Evolutionary conservation across 2,113 vertebrate species (phyloP), one percentile per base, ranked within the genome.

Genomic region (Phoxinus phoxinus): DNA sequence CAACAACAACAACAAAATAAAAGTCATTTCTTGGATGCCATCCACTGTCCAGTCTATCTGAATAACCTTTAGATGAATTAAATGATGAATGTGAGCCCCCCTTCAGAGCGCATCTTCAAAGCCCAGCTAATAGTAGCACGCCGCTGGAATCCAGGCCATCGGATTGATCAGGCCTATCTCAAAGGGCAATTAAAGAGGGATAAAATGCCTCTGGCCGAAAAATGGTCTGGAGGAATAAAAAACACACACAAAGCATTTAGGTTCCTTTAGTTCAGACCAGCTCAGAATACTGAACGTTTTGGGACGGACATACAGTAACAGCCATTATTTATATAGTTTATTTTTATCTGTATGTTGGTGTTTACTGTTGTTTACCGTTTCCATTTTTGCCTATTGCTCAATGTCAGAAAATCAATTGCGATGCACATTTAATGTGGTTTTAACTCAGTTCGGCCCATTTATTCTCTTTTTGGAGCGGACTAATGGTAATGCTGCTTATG

Each of bases 41-140:
- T 86, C 37, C 84, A 67, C 69, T 67, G 78, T 48, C 80, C 73
- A 8, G 85, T 88, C 88, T 88, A 89, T 92, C 90, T 89, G 87
- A 91, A 89, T 91, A 91, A 91, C 91, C 88, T 92, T 92, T 91
- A 92, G 88, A 91, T 91, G 88, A 92, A 91, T 92, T 87, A 83
- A 61, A 86, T 78, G 86, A 82, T 82, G 77, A 83, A 89, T 87
- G 87, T 30, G 88, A 75, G 84, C 46, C 88, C 87, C 61, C 87
- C 86, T 80, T 51, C 56, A 59, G 85, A 79, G 67, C 73, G 27
- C 84, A 84, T 85, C 89, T 90, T 91, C 89, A 92, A 91, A 91
- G 87, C 84, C 75, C 48, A 83, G 85, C 79, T 87, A 86, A 88
- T 89, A 81, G 89, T 73, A 81, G 76, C 77, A 56, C 86, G 11